These are phyloP conservation scores for Notolabrus celidotus DNA, from an alignment of 2,797 vertebrate genomes.

Conservation along the genomic window DNA sequence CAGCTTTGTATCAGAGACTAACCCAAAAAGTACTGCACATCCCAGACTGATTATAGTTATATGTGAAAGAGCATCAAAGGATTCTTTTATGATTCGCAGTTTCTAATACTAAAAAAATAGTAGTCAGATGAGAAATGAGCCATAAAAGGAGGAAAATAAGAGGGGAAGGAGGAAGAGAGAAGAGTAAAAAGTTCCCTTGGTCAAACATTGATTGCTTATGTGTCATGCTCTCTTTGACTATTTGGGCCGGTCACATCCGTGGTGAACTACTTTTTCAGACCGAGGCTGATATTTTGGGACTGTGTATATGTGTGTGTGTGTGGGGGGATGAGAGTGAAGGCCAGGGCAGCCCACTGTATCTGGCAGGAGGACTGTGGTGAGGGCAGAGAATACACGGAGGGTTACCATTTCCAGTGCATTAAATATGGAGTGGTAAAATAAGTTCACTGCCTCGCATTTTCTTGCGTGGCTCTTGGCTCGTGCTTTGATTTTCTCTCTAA, in stretches of 20 bases:
- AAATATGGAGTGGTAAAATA: constrained; percentile 78
- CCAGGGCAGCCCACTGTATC: constrained; percentile 65
- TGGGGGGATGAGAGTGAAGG: background rate
- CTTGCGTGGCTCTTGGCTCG: background rate
- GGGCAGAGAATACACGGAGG: constrained; percentile 64
- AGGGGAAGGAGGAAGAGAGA: constrained; percentile 4
- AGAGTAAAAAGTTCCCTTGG: constrained; percentile 77
- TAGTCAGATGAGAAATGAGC: background rate
- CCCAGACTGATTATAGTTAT: background rate
- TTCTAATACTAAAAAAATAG: background rate
- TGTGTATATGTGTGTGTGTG: constrained; percentile 13
- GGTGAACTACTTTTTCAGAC: constrained; percentile 68
- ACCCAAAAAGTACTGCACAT: background rate
- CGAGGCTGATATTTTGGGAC: constrained; percentile 58
- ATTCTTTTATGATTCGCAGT: constrained; percentile 2
- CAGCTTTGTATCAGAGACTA: constrained; percentile 10
- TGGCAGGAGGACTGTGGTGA: constrained; percentile 66
- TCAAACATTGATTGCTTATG: constrained; percentile 80
- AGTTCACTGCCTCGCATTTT: constrained; percentile 25
- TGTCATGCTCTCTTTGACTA: constrained; percentile 71
- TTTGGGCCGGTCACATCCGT: constrained; percentile 79
- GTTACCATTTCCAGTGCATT: constrained; percentile 73
- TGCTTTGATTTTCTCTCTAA: background rate
- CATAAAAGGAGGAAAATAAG: constrained; percentile 8
- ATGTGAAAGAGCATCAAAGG: background rate